phyloP scores from a whole-genome alignment of 1,140 invertebrate species.

The Cyphomyrmex costatus region DNA sequence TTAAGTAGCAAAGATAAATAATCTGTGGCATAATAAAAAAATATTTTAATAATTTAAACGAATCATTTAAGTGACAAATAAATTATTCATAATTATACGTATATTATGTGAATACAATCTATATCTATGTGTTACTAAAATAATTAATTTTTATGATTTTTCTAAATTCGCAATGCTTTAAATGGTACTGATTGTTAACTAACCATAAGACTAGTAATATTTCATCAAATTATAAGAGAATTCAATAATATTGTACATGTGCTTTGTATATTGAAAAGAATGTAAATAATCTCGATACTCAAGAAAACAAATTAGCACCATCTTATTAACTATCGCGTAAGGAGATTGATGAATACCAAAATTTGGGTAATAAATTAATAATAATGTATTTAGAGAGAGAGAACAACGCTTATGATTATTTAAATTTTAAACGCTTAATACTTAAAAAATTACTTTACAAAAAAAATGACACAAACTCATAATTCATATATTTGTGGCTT shows the following conservation, averaged over 20 bases:
- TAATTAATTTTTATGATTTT: background rate
- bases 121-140: background rate
- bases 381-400: background rate
- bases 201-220: conserved; percentile 14
- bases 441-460: too few relatives aligned
- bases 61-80: background rate
- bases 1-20: background rate
- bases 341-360: background rate
- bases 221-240: conserved; percentile 6
- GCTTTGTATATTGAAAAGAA: background rate
- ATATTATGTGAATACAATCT: background rate
- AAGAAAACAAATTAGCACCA: background rate
- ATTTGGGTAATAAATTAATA: conserved; percentile 16
- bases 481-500: too few relatives aligned
- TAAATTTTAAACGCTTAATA: too few relatives aligned
- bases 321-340: conserved; percentile 13
- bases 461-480: too few relatives aligned
- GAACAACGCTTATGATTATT: too few relatives aligned
- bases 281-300: background rate
- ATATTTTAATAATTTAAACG: background rate
- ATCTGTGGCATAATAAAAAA: background rate
- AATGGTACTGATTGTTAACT: background rate
- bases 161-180: conserved; percentile 25
- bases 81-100: background rate
- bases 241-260: background rate